Percentiles rank a stretch among this genome's conserved stretches.
These are phyloP conservation scores for Alethe castanea DNA, from an alignment of 2,113 vertebrate genomes.

Conservation along the genomic window DNA sequence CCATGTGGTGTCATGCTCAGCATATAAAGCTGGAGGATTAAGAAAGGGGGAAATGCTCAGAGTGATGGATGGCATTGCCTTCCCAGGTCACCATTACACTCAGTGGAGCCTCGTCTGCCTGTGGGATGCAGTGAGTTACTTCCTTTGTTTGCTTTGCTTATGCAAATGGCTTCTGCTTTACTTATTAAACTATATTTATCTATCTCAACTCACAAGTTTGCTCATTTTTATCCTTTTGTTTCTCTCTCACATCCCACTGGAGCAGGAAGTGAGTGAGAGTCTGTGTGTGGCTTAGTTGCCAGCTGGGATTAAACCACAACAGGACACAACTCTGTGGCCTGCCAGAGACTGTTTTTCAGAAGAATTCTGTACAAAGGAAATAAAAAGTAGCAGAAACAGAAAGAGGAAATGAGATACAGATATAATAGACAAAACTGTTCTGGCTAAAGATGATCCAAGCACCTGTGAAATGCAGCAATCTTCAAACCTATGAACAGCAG, in stretches of 20 bases:
- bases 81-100: background rate
- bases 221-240: background rate
- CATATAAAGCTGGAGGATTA: background rate
- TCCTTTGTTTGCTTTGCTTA: background rate
- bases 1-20: too few species aligned
- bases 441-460: background rate
- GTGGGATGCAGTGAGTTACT: accelerated
- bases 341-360: background rate
- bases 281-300: background rate
- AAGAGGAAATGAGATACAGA: background rate
- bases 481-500: background rate
- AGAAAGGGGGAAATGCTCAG: background rate
- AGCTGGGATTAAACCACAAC: background rate
- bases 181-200: background rate
- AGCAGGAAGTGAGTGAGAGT: accelerated
- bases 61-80: background rate
- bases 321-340: background rate
- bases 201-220: background rate
- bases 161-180: background rate
- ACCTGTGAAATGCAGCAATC: background rate
- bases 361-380: background rate
- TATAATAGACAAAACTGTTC: background rate
- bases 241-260: background rate
- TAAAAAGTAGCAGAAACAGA: background rate
- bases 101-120: background rate